Percentiles rank a stretch among this genome's conserved stretches.
Conservation (phyloP, 64 coral and sea anemone genomes). For the Trachythela sp. region DNA sequence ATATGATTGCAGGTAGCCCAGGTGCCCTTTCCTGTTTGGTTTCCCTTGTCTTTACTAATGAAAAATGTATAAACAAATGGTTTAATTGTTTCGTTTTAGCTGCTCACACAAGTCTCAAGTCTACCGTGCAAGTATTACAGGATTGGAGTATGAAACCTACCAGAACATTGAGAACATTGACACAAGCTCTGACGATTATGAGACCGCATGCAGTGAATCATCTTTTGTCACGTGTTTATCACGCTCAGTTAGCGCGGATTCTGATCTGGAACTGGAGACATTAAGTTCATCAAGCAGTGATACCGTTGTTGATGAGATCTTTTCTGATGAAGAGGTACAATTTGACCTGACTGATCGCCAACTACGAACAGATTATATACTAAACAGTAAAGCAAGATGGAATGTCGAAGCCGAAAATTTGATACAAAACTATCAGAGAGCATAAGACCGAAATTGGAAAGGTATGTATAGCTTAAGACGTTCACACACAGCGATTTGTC, state of each 20-base stretch:
- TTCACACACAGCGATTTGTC: no score
- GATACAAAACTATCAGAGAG: neutral
- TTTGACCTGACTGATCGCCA: neutral
- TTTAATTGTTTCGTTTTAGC: neutral
- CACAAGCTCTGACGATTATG: neutral
- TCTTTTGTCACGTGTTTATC: neutral
- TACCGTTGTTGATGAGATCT: neutral
- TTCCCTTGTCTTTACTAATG: neutral
- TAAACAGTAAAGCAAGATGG: neutral
- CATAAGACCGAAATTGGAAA: no score
- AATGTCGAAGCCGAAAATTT: neutral
- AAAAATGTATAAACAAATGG: no score
- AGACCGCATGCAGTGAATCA: neutral
- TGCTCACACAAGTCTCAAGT: neutral
- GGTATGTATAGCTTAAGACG: no score
- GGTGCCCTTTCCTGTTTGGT: neutral
- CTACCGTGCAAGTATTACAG: neutral
- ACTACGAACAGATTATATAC: neutral
- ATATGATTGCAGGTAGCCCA: neutral
- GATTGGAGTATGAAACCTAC: neutral
- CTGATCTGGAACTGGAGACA: neutral
- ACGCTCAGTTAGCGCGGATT: neutral
- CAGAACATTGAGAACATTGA: neutral
- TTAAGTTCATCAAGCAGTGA: neutral
- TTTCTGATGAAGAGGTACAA: neutral